phyloP scores from a whole-genome alignment of 1,140 invertebrate genomes.

The Mycetomoellerius zeteki region DNA sequence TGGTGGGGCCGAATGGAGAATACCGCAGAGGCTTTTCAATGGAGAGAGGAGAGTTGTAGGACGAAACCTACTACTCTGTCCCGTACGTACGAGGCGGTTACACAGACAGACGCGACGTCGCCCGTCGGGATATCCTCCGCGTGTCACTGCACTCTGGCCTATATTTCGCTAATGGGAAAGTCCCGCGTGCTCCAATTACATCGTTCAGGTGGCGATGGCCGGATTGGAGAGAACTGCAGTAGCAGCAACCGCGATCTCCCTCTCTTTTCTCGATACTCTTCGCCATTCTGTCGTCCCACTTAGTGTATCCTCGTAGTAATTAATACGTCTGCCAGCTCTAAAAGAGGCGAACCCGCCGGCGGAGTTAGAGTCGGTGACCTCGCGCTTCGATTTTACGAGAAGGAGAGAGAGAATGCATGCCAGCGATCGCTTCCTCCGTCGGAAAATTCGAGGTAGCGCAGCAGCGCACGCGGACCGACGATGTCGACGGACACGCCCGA shows the following conservation, averaged over 20 bases:
- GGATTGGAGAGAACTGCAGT: constrained; percentile 36
- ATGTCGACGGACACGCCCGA: constrained; percentile 51
- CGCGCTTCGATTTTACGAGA: constrained; percentile 60
- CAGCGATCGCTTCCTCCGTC: constrained; percentile 30
- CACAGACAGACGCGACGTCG: constrained; percentile 37
- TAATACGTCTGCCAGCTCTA: constrained; percentile 55
- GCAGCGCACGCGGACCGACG: constrained; percentile 47
- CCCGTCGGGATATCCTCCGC: constrained; percentile 31
- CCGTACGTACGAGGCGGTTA: constrained; percentile 36
- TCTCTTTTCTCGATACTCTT: not conserved
- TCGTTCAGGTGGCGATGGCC: constrained; percentile 37
- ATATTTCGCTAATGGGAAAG: constrained; percentile 69
- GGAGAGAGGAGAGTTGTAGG: constrained; percentile 65
- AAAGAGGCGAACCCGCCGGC: constrained; percentile 47
- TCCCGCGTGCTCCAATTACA: constrained; percentile 61
- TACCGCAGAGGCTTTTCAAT: constrained; percentile 69
- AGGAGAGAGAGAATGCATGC: constrained; percentile 39
- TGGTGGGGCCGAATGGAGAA: constrained; percentile 50
- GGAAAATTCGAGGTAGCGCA: constrained; percentile 51
- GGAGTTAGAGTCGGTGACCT: constrained; percentile 47
- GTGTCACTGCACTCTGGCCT: constrained; percentile 53
- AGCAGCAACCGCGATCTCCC: constrained; percentile 4
- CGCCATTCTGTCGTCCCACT: constrained; percentile 41
- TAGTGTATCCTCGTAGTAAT: constrained; percentile 56
- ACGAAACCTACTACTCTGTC: constrained; percentile 52